Base-by-base conservation (phyloP, 2,113 vertebrate species). In the Myrmecophaga tridactyla region DNA sequence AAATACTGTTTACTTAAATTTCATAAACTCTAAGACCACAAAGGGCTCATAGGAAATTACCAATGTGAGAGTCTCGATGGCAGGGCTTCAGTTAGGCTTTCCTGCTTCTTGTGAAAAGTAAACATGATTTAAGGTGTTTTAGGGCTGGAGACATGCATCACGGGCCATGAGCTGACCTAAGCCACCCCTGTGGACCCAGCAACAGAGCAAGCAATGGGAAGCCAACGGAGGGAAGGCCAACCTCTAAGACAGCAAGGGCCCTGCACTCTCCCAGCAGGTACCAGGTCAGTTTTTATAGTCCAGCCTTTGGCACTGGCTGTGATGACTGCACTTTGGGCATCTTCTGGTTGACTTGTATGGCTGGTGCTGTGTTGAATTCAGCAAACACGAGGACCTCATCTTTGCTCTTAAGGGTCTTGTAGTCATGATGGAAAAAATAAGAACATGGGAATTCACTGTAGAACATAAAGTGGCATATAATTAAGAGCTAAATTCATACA, bases 1-100 rank as follows among this genome's bases (percentile, higher is more conserved):
- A 88, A 94, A 72, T 73, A 51, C 95, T 96, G 92, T 89, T 92
- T 96, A 96, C 92, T 96, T 96, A 94, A 46, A 86, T 96, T 95
- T 96, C 88, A 95, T 46, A 86, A 95, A 97, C 90, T 94, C 73
- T 6, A 3, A 69, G 58, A 83, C 91, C 92, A 96, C 96, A 96
- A 95, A 94, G 83, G 63, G 73, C 88, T 86, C 81, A 3, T 36
- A 48, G 86, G 85, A 96, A 90, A 81, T 86, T 27, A 82, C 82
- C 94, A 75, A 82, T 34, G 67, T 43, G 46, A 4, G 13, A 36
- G 36, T 53, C 82, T 60, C 46, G 62, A 95, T 82, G 89, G 90
- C 43, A 60, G 65, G 1, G 7, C 43, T 83, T 89, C 39, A 83
- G 89, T 62, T 73, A 88, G 65, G 56, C 56, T 83, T 78, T 94